Conservation (phyloP, 1,140 invertebrate genomes). For the Aphidius ervi region DNA sequence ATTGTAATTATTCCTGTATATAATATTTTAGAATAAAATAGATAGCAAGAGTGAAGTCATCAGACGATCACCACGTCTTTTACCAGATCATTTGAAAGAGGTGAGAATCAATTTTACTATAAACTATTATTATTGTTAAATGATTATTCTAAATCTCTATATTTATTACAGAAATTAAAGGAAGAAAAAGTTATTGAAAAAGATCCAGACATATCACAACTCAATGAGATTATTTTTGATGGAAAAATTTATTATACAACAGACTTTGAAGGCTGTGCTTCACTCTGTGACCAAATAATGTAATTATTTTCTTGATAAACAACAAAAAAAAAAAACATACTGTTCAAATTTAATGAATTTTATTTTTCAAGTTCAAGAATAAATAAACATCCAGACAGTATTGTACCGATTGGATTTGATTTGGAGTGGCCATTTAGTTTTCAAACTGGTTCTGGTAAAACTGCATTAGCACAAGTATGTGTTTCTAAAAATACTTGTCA, state of each 20-base stretch:
- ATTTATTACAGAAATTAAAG: conserved; percentile 8
- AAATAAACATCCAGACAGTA: conserved; percentile 39
- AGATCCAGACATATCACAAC: conserved; percentile 10
- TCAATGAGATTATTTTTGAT: conserved; percentile 49
- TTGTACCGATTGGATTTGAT: conserved; percentile 59
- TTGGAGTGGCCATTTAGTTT: conserved; percentile 64
- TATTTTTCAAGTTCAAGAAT: conserved; percentile 43
- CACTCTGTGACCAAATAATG: conserved; percentile 54
- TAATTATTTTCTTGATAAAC: conserved; percentile 22
- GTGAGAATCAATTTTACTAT: too few species aligned
- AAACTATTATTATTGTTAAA: too few species aligned
- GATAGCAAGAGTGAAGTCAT: too few species aligned
- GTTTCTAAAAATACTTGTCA: conserved; percentile 52
- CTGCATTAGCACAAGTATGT: conserved; percentile 60
- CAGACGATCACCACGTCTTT: too few species aligned
- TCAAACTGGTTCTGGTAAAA: conserved; percentile 59
- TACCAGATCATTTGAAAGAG: too few species aligned
- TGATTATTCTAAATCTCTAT: not conserved
- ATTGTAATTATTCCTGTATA: too few species aligned
- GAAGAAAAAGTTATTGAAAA: conserved; percentile 5
- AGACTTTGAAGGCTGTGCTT: conserved; percentile 53
- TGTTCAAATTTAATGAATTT: not conserved
- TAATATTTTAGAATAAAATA: too few species aligned
- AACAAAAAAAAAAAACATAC: not conserved
- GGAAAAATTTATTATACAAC: conserved; percentile 54